Conservation (phyloP, 2,888 invertebrate species). For the Pyrgus malvae region DNA sequence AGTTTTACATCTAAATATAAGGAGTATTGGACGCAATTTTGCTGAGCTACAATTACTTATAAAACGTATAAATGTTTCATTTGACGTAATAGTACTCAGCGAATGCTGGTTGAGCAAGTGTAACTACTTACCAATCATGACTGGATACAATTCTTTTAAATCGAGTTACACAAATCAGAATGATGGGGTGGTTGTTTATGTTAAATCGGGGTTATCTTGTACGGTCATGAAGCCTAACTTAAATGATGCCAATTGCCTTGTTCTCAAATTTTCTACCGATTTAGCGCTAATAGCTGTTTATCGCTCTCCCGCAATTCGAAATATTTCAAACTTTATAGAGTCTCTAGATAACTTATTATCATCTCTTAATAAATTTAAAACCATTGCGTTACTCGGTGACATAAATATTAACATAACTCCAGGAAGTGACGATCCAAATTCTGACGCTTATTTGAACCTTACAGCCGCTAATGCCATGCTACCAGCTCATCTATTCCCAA, state of each 20-base stretch:
- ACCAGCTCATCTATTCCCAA: constrained; percentile 9
- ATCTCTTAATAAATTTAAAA: no score
- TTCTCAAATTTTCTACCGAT: neutral
- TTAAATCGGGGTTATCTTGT: neutral
- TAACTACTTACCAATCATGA: neutral
- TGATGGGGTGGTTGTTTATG: constrained; percentile 4
- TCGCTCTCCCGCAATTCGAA: neutral
- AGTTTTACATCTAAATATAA: constrained; percentile 7
- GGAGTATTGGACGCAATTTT: constrained; percentile 9
- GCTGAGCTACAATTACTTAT: neutral
- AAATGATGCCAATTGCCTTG: constrained; percentile 1
- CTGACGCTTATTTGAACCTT: neutral
- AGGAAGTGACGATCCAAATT: neutral
- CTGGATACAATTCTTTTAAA: neutral
- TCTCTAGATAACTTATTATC: neutral
- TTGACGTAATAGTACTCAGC: neutral
- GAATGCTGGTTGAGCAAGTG: constrained; percentile 16
- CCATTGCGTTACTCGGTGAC: constrained; percentile 1
- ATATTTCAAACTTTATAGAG: no score
- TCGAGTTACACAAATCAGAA: neutral
- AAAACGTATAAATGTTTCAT: neutral
- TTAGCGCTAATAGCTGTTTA: neutral
- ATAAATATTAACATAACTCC: constrained; percentile 3
- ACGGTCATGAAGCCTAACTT: neutral
- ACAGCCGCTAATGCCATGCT: constrained; percentile 6